Percentiles rank a stretch among this genome's conserved stretches.
These are phyloP conservation scores for Nettapus auritus DNA, from an alignment of 2,113 vertebrate genomes.

Conservation along the genomic window DNA sequence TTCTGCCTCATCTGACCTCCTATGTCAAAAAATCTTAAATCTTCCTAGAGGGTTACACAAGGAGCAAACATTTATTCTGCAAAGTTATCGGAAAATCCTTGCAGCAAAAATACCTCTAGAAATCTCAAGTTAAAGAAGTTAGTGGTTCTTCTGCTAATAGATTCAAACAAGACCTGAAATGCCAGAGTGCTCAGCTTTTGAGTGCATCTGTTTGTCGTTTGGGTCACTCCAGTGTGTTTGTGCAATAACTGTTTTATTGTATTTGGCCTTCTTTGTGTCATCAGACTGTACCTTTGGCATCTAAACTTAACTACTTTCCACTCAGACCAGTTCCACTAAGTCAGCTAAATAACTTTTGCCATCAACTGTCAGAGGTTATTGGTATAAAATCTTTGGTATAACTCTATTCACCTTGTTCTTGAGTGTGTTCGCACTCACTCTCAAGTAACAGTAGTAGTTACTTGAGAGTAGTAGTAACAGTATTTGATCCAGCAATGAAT, in stretches of 20 bases:
- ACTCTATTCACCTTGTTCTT: not conserved
- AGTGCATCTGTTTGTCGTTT: not conserved
- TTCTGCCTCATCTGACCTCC: not conserved
- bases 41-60: not conserved
- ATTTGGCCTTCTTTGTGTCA: not conserved
- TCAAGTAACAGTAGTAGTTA: no score
- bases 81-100: not conserved
- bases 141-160: not conserved
- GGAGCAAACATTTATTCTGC: not conserved
- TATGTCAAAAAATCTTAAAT: not conserved
- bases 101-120: not conserved
- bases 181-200: not conserved
- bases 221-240: not conserved
- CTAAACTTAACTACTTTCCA: not conserved
- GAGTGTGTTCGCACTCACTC: not conserved
- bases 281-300: not conserved
- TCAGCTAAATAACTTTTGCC: not conserved
- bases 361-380: not conserved
- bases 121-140: not conserved
- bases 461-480: not conserved
- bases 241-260: accelerated
- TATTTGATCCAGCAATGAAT: not conserved
- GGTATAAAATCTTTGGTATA: not conserved
- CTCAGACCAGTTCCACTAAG: accelerated
- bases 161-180: not conserved